Evolutionary conservation across 2,113 vertebrate species (phyloP).

Genomic region (Trichechus manatus): DNA sequence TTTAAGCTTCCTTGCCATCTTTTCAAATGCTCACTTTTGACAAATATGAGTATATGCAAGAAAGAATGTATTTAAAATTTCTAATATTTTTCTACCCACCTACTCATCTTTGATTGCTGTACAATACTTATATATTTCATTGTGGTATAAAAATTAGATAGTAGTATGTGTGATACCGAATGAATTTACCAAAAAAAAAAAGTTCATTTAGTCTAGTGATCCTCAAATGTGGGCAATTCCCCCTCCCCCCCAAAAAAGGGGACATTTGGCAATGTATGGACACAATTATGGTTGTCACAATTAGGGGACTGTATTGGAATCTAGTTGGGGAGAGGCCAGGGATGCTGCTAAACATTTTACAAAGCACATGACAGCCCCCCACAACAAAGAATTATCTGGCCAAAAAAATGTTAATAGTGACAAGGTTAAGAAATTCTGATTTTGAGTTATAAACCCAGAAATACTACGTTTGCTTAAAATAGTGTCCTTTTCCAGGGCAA

Average conservation of each 20-base stretch:
- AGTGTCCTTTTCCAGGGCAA: not conserved
- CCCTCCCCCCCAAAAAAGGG: too few relatives aligned
- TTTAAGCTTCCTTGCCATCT: not conserved
- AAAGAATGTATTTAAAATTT: slow-evolving; percentile 20
- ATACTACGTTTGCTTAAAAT: not conserved
- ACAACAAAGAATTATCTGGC: not conserved
- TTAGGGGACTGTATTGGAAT: not conserved
- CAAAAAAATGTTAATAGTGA: slow-evolving; percentile 7
- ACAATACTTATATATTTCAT: not conserved
- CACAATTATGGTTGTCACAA: not conserved
- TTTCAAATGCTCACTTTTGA: slow-evolving; percentile 16
- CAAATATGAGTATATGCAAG: not conserved
- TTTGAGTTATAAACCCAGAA: slow-evolving; percentile 18
- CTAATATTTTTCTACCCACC: not conserved
- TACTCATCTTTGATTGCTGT: not conserved
- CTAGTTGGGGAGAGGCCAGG: not conserved
- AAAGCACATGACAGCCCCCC: not conserved
- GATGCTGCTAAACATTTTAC: not conserved
- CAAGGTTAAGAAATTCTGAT: not conserved
- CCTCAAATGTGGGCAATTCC: not conserved
- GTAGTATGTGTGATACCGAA: not conserved
- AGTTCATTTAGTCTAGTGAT: not conserved
- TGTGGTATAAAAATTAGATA: not conserved
- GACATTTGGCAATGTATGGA: not conserved
- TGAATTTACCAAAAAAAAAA: not conserved